These are phyloP conservation scores for Erpobdella octoculata DNA, from an alignment of 2,888 invertebrate genomes.

Conservation along the genomic window DNA sequence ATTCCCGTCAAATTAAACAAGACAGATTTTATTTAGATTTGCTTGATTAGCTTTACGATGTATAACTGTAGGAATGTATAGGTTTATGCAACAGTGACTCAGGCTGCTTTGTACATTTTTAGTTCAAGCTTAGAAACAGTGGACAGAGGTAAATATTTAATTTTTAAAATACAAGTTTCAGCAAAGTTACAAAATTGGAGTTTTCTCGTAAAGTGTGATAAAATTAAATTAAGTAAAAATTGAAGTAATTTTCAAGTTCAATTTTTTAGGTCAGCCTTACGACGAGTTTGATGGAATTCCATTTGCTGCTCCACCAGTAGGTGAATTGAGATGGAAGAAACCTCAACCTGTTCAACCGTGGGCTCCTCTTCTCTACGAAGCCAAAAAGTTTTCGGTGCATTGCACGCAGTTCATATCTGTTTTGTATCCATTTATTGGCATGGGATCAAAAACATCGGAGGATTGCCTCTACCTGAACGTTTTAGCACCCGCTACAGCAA, in stretches of 20 bases:
- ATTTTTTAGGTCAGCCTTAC: slow-evolving; percentile 16
- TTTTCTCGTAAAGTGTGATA: too few relatives aligned
- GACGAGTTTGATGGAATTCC: slow-evolving; percentile 49
- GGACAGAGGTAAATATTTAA: too few relatives aligned
- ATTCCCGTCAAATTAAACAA: too few relatives aligned
- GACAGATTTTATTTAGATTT: too few relatives aligned
- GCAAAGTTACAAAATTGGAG: too few relatives aligned
- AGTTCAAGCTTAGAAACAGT: too few relatives aligned
- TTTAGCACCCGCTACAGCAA: slow-evolving; percentile 33
- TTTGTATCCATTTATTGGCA: slow-evolving; percentile 27
- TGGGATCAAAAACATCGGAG: slow-evolving; percentile 24
- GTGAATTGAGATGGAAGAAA: slow-evolving; percentile 45
- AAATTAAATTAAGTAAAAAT: background rate
- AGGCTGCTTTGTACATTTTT: too few relatives aligned
- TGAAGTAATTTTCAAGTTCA: background rate
- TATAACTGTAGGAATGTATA: too few relatives aligned
- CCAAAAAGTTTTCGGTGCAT: slow-evolving; percentile 24
- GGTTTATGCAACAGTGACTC: too few relatives aligned
- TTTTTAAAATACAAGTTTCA: too few relatives aligned
- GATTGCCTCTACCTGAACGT: slow-evolving; percentile 36
- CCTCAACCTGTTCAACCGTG: slow-evolving; percentile 44
- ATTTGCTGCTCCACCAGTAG: slow-evolving; percentile 60
- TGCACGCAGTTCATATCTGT: slow-evolving; percentile 32
- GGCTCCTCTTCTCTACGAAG: slow-evolving; percentile 55
- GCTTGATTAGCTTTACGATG: too few relatives aligned